Conservation (phyloP, 1,140 invertebrate species). For the Apis dorsata region DNA sequence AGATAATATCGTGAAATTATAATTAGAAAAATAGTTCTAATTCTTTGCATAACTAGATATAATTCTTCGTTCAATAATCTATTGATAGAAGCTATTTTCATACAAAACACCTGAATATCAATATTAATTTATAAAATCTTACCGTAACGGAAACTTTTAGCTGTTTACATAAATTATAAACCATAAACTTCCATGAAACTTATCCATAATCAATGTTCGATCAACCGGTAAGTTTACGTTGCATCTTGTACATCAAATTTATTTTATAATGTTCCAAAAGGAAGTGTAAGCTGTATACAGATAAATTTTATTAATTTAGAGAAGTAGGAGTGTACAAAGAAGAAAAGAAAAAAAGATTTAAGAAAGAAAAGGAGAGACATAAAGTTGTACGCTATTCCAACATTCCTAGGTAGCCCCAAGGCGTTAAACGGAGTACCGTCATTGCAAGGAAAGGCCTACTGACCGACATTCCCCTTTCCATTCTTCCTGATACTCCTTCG, state of each 20-base stretch:
- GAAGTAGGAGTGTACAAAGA: constrained; percentile 40
- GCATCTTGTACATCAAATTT: neutral
- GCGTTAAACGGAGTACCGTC: constrained; percentile 59
- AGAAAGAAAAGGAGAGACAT: constrained; percentile 47
- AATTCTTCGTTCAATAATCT: neutral
- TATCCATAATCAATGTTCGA: constrained; percentile 1
- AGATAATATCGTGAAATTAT: too few relatives aligned
- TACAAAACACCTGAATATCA: too few relatives aligned
- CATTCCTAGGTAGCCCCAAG: constrained; percentile 61
- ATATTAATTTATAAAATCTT: neutral
- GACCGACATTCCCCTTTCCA: constrained; percentile 76
- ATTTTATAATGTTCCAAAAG: neutral
- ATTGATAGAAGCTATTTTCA: too few relatives aligned
- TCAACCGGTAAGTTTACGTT: neutral
- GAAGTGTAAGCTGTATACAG: neutral
- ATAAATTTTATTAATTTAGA: constrained; percentile 51
- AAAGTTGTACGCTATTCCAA: constrained; percentile 56
- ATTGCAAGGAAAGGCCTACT: constrained; percentile 71
- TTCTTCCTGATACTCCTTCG: constrained; percentile 64
- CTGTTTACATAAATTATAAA: neutral
- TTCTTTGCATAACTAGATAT: too few relatives aligned
- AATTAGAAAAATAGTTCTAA: too few relatives aligned
- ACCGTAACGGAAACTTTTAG: neutral
- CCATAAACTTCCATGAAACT: neutral
- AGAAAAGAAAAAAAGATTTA: neutral